Base-by-base conservation (phyloP, 2,888 invertebrate genomes). In the Parthenolecanium corni region DNA sequence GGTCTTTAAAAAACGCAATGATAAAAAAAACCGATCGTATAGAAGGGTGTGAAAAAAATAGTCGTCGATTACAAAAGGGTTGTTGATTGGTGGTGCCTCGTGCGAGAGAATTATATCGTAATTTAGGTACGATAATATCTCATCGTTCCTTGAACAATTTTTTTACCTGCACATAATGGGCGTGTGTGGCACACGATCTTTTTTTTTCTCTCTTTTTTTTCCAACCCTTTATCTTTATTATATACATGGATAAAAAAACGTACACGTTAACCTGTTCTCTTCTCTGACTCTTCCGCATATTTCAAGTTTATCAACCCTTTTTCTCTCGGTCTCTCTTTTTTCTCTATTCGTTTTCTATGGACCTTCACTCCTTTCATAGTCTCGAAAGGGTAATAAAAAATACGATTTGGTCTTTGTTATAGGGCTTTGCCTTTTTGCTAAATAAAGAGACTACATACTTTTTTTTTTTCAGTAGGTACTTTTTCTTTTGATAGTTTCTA, bases 11-110 rank as follows among this genome's bases (percentile, higher is more conserved):
- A 31, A 31, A 31, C 31, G 31, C 31, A n/a, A n/a, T n/a, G n/a
- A n/a, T n/a, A n/a, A n/a, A n/a, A n/a, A n/a, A n/a, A n/a, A n/a
- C n/a, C n/a, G n/a, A n/a, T n/a, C n/a, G n/a, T n/a, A 9, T 31
- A 9, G 31, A 31, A 31, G 31, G 31, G 31, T 31, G 31, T 6
- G 9, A 31, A 57, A 57, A 57, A 46, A 57, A 57, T 44, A 46
- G n/a, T 57, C 46, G 44, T 57, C 56, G 44, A 57, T 57, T 57
- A 57, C 56, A 57, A 57, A 57, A 57, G 56, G 56, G 56, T 57
- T 57, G 56, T 44, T 57, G 44, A 42, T 57, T 42, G 54, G 56
- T 57, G 46, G 56, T 24, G 56, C 44, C 25, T 57, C 44, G 46
- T 25, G 14, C 56, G 20, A 38, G 42, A 38, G 54, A 54, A 57